Evolutionary conservation across 2,797 vertebrate genomes (phyloP).

Genomic region (Melopsittacus undulatus): DNA sequence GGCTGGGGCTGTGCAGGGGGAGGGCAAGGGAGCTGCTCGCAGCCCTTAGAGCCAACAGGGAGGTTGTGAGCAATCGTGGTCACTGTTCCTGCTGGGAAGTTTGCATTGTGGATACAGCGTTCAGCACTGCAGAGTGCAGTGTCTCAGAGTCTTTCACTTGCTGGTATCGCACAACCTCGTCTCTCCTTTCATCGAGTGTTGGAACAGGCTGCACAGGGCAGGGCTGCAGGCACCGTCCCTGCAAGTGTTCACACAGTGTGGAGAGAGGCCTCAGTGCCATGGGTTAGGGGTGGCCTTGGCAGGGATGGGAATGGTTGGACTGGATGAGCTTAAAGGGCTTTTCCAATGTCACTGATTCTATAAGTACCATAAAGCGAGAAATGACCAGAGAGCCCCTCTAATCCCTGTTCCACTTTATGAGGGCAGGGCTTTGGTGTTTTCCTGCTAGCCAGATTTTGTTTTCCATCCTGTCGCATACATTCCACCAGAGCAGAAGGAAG

Average conservation of each 20-base stretch:
- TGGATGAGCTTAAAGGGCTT: neutral
- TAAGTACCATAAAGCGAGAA: neutral
- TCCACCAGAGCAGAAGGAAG: neutral
- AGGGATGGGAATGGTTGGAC: too few relatives aligned
- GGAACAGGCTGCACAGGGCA: neutral
- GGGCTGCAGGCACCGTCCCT: neutral
- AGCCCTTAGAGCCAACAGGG: neutral
- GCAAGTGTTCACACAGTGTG: neutral
- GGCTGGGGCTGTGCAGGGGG: neutral
- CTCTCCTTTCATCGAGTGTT: rapidly evolving
- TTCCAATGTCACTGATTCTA: neutral
- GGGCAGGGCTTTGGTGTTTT: rapidly evolving
- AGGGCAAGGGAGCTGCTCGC: neutral
- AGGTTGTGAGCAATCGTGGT: rapidly evolving
- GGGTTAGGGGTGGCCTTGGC: too few relatives aligned
- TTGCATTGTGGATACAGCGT: rapidly evolving
- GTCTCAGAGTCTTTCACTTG: neutral
- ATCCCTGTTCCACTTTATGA: neutral
- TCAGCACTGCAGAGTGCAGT: neutral
- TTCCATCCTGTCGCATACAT: rapidly evolving
- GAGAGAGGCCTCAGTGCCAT: neutral
- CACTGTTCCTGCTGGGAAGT: neutral
- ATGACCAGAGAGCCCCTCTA: rapidly evolving
- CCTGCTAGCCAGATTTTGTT: neutral
- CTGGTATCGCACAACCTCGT: rapidly evolving